Evolutionary conservation across 1,140 invertebrate species (phyloP).

Genomic region (Bombus superbus): DNA sequence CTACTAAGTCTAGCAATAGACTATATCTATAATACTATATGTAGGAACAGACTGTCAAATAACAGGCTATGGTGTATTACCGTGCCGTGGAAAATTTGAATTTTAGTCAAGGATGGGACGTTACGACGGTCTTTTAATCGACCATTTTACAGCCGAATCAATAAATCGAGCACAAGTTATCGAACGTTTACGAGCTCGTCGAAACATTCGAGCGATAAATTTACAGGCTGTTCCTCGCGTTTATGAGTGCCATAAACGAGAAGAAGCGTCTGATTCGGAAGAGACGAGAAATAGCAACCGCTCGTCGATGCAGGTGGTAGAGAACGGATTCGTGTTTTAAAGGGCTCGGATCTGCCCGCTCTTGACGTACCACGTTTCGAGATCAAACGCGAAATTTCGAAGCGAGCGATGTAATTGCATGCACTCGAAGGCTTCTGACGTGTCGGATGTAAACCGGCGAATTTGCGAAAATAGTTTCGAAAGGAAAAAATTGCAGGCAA

Average conservation of each 20-base stretch:
- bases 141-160: neutral
- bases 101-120: no score
- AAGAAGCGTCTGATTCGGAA: neutral
- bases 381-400: constrained; percentile 44
- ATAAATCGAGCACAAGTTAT: constrained; percentile 1
- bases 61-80: no score
- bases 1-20: no score
- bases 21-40: no score
- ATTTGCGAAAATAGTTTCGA: no score
- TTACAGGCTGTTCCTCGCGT: constrained; percentile 11
- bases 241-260: constrained; percentile 10
- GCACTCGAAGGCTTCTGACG: no score
- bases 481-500: no score
- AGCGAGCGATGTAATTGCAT: neutral
- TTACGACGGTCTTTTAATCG: no score
- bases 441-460: no score
- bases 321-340: neutral
- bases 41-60: no score
- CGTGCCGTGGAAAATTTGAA: no score
- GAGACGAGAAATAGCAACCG: constrained; percentile 1
- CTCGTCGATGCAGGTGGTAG: neutral
- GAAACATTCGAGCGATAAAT: constrained; percentile 11
- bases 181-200: constrained; percentile 1
- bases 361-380: neutral
- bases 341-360: neutral